These are phyloP conservation scores for Pygathrix nemaeus DNA, from an alignment of 2,113 vertebrate genomes.

Conservation along the genomic window DNA sequence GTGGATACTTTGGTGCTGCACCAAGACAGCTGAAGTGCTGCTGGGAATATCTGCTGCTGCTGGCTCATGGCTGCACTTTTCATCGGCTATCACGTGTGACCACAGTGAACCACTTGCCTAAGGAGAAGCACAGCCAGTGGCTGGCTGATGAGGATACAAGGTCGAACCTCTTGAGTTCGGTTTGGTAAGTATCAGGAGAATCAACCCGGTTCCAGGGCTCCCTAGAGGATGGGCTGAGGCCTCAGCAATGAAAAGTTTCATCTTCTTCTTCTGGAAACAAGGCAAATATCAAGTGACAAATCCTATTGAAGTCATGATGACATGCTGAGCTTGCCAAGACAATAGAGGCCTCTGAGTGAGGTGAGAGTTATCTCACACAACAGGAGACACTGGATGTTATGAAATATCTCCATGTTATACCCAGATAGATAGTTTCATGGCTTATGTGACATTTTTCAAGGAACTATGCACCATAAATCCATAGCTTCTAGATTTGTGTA, in stretches of 20 bases:
- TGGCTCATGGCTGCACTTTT: fast-evolving
- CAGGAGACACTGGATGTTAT: fast-evolving
- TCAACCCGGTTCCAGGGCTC: background rate
- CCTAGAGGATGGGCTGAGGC: background rate
- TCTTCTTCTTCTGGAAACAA: background rate
- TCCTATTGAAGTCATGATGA: background rate
- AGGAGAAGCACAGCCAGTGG: background rate
- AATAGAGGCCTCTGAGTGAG: background rate
- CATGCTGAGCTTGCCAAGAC: fast-evolving
- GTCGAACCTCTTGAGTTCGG: background rate
- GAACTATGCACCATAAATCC: fast-evolving
- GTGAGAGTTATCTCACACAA: fast-evolving
- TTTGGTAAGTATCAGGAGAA: background rate
- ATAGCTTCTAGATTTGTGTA: background rate
- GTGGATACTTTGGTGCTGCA: background rate
- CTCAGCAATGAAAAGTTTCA: background rate
- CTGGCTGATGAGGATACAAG: fast-evolving
- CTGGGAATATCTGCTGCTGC: background rate
- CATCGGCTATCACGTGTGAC: fast-evolving
- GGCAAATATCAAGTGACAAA: background rate
- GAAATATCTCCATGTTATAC: no score
- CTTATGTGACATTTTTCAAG: background rate
- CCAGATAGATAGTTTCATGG: background rate
- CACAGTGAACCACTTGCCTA: fast-evolving
- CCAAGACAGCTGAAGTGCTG: background rate